Evolutionary conservation across 1,140 invertebrate species (phyloP).

Genomic region (Neoseiulus cucumeris): DNA sequence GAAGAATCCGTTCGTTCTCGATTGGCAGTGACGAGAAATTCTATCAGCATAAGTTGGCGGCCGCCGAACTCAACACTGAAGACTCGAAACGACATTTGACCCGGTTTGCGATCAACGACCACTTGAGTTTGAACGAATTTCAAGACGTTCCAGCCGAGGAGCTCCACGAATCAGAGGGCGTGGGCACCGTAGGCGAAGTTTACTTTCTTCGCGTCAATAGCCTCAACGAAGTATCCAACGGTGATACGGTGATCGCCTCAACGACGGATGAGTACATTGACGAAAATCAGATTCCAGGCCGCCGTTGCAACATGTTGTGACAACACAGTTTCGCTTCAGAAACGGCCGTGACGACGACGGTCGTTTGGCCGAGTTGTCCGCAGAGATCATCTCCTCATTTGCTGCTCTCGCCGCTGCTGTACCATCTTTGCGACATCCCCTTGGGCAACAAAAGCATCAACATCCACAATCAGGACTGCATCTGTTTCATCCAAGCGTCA

Average conservation of each 20-base stretch:
- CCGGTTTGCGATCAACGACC: not conserved
- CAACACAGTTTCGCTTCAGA: not conserved
- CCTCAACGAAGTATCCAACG: not conserved
- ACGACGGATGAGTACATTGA: not conserved
- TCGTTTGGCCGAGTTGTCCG: not conserved
- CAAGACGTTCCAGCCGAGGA: not conserved
- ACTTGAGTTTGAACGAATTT: not conserved
- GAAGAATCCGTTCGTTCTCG: not conserved
- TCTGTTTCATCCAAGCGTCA: too few relatives aligned
- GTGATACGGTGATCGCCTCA: not conserved
- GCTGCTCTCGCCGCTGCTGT: not conserved
- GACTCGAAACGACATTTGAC: not conserved
- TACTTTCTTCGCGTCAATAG: constrained; percentile 1
- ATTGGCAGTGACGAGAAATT: not conserved
- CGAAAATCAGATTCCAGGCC: not conserved
- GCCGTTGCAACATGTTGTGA: not conserved
- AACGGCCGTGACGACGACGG: not conserved
- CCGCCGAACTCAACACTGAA: not conserved
- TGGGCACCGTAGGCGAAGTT: not conserved
- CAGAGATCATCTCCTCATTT: not conserved
- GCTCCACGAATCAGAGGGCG: not conserved
- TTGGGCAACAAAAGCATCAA: not conserved
- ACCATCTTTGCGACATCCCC: not conserved
- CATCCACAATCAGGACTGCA: not conserved
- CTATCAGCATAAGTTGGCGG: not conserved